Evolutionary conservation across 2,888 invertebrate genomes (phyloP), one percentile per base, ranked within the genome.

Genomic region (Trachelus stipa): DNA sequence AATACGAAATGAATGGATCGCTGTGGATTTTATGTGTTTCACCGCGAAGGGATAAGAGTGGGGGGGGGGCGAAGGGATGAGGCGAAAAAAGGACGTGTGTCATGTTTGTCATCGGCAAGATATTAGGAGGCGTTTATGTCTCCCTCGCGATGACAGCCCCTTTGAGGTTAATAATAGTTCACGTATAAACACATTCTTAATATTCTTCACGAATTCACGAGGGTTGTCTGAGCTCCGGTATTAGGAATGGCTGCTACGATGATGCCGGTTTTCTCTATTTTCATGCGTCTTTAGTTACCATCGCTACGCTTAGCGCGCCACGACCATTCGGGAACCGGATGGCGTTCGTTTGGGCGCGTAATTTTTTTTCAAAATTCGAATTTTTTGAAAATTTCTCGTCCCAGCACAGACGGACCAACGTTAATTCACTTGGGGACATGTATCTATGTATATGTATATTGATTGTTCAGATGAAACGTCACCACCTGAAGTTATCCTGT

Each of bases 61-160:
- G 9, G 4, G 12, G 15, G 9, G 4, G 12, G 15, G 6, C 23
- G 40, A 23, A 23, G 40, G 56, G 56, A 56, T 1, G 23, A 56
- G 56, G 23, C 23, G 77, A 78, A 81, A 83, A 85, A 87, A 84
- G 83, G 82, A 85, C 81, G 86, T 82, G 80, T 81, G 86, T 85
- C 87, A 81, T 86, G 87, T 89, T 87, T 88, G 88, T 89, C 90
- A 87, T 88, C 85, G 83, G 77, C 73, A 80, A 81, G 87, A 87
- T 88, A 89, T 89, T 88, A 87, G 86, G 80, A 82, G 83, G 87
- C 87, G 81, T 88, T 90, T 88, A 89, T 85, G 86, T 82, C 84
- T 82, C 79, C 79, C 78, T 78, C 80, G 83, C 81, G 87, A 80
- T 83, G 86, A 87, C 86, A 85, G 83, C 78, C 80, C 81, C 85